These are phyloP conservation scores for Mya arenaria DNA, from an alignment of 1,140 invertebrate species.

Conservation along the genomic window DNA sequence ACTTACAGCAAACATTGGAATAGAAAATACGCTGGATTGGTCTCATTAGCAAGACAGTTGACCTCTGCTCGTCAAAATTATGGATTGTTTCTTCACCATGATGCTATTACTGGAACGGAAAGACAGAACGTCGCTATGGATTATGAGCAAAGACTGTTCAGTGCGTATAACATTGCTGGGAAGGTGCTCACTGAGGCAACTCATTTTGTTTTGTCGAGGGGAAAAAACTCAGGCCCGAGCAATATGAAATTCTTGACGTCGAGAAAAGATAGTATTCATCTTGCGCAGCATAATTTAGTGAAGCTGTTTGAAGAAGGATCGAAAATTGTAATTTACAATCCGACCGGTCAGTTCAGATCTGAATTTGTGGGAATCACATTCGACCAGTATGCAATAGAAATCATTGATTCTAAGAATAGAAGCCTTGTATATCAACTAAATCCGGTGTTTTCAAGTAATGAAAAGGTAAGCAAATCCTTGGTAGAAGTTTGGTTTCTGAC, in stretches of 20 bases:
- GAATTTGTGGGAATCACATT: conserved; percentile 57
- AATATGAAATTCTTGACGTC: neutral
- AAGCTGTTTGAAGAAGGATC: neutral
- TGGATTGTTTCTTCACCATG: conserved; percentile 49
- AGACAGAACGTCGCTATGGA: conserved; percentile 49
- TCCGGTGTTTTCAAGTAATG: conserved; percentile 65
- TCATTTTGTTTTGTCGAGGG: conserved; percentile 9
- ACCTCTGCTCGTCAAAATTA: conserved; percentile 60
- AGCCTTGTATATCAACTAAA: conserved; percentile 71
- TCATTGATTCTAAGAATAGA: conserved; percentile 59
- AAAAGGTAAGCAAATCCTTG: conserved; percentile 51
- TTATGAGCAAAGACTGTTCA: conserved; percentile 33
- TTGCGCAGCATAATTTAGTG: neutral
- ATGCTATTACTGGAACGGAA: conserved; percentile 50
- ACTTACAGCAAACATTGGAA: conserved; percentile 54
- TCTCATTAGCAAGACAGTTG: conserved; percentile 5
- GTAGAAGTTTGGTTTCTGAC: conserved; percentile 72
- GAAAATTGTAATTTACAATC: conserved; percentile 41
- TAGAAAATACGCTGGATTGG: conserved; percentile 76
- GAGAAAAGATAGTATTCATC: neutral
- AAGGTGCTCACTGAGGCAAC: conserved; percentile 3
- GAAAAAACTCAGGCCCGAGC: neutral
- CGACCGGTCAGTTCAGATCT: conserved; percentile 28
- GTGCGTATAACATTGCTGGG: neutral
- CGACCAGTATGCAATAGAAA: conserved; percentile 51